These are phyloP conservation scores for Ondatra zibethicus DNA, from an alignment of 2,113 vertebrate genomes.

Conservation along the genomic window DNA sequence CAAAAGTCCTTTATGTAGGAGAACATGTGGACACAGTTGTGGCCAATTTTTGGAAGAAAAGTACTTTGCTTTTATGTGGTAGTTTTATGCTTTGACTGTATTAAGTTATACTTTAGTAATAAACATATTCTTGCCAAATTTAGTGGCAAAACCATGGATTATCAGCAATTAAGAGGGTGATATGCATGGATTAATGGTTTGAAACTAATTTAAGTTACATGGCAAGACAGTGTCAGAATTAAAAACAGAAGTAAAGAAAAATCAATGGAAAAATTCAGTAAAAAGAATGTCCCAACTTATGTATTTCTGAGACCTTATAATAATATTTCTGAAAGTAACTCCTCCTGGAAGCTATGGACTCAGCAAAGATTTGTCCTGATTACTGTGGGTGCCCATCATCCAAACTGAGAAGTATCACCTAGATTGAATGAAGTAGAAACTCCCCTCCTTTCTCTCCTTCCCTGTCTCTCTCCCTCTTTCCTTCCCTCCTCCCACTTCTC, in stretches of 20 bases:
- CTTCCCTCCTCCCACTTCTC: too few species aligned
- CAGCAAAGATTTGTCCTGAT: too few species aligned
- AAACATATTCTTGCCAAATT: not conserved
- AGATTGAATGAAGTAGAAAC: too few species aligned
- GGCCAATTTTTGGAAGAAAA: not conserved
- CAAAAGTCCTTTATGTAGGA: not conserved
- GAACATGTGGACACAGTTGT: rapidly evolving
- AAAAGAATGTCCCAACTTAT: too few species aligned
- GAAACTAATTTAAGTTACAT: not conserved
- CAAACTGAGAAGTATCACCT: too few species aligned
- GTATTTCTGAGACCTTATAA: too few species aligned
- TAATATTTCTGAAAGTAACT: too few species aligned
- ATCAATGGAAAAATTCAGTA: not conserved
- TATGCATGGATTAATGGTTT: not conserved
- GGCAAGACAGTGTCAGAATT: not conserved
- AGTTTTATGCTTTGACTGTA: not conserved
- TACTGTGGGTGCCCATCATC: too few species aligned
- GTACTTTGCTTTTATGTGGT: not conserved
- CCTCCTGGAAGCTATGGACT: too few species aligned
- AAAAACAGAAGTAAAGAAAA: not conserved
- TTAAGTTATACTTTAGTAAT: not conserved
- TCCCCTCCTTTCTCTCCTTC: too few species aligned
- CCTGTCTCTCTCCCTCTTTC: too few species aligned
- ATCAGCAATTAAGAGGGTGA: not conserved
- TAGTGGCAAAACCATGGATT: not conserved